These are phyloP conservation scores for Pipistrellus nathusii DNA, from an alignment of 2,797 vertebrate species.

Conservation along the genomic window DNA sequence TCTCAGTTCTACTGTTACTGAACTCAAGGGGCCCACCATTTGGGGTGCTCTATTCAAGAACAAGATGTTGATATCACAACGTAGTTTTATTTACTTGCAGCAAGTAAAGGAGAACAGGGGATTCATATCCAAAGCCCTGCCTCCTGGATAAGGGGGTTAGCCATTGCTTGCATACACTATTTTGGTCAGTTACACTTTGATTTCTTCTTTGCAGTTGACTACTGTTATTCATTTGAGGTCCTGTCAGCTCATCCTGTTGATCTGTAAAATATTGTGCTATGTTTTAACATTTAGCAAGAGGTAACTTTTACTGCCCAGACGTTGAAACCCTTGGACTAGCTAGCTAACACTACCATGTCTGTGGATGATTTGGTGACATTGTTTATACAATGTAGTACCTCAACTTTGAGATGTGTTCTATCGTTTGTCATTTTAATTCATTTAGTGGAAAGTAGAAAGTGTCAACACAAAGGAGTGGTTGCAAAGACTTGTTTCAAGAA, in stretches of 20 bases:
- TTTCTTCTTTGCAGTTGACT: neutral
- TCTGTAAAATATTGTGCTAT: neutral
- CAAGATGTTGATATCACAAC: neutral
- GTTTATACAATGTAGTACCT: neutral
- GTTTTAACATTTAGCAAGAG: neutral
- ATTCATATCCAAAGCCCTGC: neutral
- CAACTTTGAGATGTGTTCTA: neutral
- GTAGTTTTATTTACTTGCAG: neutral
- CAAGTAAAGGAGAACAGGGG: neutral
- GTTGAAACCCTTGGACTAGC: neutral
- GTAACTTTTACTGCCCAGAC: neutral
- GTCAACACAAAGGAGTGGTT: neutral
- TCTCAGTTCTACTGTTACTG: neutral
- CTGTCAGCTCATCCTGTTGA: neutral
- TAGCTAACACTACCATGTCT: neutral
- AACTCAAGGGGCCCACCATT: neutral
- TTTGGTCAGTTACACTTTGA: neutral
- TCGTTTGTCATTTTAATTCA: constrained; percentile 24
- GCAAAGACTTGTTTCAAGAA: constrained; percentile 6
- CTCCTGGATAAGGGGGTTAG: neutral
- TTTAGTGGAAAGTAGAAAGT: neutral
- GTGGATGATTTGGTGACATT: neutral
- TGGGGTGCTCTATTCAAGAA: neutral
- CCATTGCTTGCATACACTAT: neutral
- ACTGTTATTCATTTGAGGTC: neutral